Base-by-base conservation (phyloP, 2,888 invertebrate species). In the Drosophila nr. perissopoda region DNA sequence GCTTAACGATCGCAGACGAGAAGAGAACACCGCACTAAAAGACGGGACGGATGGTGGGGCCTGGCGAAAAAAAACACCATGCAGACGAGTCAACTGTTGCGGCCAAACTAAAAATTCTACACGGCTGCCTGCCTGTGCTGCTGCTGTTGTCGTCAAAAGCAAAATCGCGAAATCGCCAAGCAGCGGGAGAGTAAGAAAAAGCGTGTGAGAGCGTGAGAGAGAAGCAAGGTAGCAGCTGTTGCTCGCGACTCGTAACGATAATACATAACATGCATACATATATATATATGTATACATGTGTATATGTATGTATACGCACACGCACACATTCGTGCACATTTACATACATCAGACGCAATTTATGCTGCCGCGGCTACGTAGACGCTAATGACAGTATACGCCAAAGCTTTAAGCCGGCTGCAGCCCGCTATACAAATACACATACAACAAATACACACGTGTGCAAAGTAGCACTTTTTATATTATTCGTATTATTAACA, bases 61-160 rank as follows among this genome's bases (percentile, higher is more conserved):
- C 61, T 59, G 60, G 62, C 68, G 54, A 66, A 79, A 65, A 77
- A 63, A 31, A 61, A 61, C 58, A 79, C 76, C 90, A 89, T 85
- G 86, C 90, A 89, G 83, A 90, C 88, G 83, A 89, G 78, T 88
- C 81, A 86, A 89, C 85, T 82, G 85, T 79, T 86, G 88, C 79
- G 89, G 86, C 86, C 73, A 68, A 87, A 87, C 76, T 86, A 67
- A 86, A 81, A 62, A 89, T 89, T 84, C 87, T 84, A 81, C 85
- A 67, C 75, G 74, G 61, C 60, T 27, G 60, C 5, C 70, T 16
- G 59, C 5, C 70, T n/a, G 59, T 27, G 65, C 59, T 56, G 54
- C 54, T 51, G 51, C 59, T 56, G 54, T 49, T 54, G 59, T 29
- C 70, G 70, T 59, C 75, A 63, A 71, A 72, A 72, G 74, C 73